phyloP scores from a whole-genome alignment of 2,113 vertebrate species.

The Thermophis baileyi region DNA sequence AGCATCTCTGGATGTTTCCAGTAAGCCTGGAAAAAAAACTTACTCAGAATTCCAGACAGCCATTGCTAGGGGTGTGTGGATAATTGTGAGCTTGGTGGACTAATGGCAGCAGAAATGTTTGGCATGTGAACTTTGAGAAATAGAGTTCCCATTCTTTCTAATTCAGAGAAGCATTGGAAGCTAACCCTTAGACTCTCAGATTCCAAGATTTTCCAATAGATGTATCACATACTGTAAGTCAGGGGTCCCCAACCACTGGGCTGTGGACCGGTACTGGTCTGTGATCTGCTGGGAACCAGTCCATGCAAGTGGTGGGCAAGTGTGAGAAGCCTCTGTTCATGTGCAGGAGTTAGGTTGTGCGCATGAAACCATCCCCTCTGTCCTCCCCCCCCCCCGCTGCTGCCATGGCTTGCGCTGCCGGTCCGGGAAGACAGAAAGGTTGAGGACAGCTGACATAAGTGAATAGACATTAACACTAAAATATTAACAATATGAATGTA shows the following conservation, averaged over 20 bases:
- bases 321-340: no score
- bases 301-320: no score
- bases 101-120: neutral
- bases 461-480: neutral
- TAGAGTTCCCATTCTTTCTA: neutral
- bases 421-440: no score
- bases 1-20: neutral
- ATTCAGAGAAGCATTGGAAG: neutral
- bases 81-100: neutral
- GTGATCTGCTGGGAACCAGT: no score
- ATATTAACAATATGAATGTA: neutral
- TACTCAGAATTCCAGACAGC: neutral
- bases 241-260: neutral
- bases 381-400: no score
- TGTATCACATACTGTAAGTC: no score
- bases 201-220: neutral
- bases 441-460: neutral
- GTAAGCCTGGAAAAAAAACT: neutral
- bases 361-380: no score
- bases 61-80: neutral
- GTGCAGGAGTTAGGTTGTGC: no score
- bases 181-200: neutral
- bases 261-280: accelerated
- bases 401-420: no score
- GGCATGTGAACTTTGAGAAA: neutral